Conservation (phyloP, 30 jellyfish, hydroid and myxozoan genomes). For the Catostylus mosaicus region DNA sequence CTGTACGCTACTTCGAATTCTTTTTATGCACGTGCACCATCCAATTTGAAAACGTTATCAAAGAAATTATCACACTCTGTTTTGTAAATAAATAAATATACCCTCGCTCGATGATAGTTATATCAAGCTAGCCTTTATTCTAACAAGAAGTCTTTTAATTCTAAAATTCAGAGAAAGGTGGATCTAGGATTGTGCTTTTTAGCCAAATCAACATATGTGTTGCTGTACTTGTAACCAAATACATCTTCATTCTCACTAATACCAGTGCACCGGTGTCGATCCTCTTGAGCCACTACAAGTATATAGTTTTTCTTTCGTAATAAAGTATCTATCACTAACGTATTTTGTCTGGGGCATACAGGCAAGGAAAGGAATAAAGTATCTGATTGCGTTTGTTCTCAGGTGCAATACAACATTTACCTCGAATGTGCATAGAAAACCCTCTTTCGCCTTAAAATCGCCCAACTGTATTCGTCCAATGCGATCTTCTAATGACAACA, state of each 20-base stretch:
- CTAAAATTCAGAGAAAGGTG: no score
- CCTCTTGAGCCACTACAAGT: slow-evolving; percentile 61
- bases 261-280: slow-evolving; percentile 60
- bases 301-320: slow-evolving; percentile 58
- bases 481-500: slow-evolving; percentile 20
- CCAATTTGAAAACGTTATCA: background rate
- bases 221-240: no score
- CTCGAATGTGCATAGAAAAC: slow-evolving; percentile 70
- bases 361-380: slow-evolving; percentile 38
- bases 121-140: no score
- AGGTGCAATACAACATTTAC: slow-evolving; percentile 34
- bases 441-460: slow-evolving; percentile 64
- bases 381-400: slow-evolving; percentile 12
- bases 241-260: slow-evolving; percentile 1
- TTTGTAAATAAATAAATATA: background rate
- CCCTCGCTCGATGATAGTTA: background rate
- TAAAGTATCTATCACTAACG: slow-evolving; percentile 42
- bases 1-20: no score
- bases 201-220: no score
- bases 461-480: slow-evolving; percentile 43
- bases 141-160: no score
- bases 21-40: no score
- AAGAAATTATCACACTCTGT: background rate
- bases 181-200: no score
- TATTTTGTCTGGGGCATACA: slow-evolving; percentile 35